Conservation (phyloP, 1,140 invertebrate genomes). For the Drosophila kepulauana region DNA sequence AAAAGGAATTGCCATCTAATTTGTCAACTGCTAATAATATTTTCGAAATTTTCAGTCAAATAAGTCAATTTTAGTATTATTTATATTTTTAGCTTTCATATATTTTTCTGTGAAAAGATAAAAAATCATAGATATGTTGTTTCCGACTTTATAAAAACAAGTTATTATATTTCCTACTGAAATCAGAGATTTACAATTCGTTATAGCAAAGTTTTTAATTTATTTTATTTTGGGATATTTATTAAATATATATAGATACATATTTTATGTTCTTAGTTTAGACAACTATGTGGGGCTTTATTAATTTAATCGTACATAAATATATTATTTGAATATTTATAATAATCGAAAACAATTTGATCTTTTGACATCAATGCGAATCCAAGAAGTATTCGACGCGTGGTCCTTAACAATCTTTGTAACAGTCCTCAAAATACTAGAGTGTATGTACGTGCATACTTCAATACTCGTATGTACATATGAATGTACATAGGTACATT, state of each 20-base stretch:
- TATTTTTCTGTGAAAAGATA: no score
- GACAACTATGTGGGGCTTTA: conserved; percentile 20
- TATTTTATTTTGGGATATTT: conserved; percentile 19
- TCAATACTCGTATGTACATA: conserved; percentile 4
- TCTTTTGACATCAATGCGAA: conserved; percentile 26
- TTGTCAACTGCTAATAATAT: no score
- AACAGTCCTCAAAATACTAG: conserved; percentile 44
- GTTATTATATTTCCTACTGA: no score
- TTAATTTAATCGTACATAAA: conserved; percentile 32
- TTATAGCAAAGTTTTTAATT: neutral
- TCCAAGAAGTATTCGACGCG: conserved; percentile 32
- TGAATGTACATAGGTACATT: conserved; percentile 9
- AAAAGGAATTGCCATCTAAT: no score
- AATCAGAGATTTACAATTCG: neutral
- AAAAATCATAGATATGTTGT: no score
- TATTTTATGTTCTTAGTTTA: conserved; percentile 11
- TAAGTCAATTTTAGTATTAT: no score
- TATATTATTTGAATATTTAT: conserved; percentile 26
- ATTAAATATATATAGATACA: conserved; percentile 11
- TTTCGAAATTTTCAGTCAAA: no score
- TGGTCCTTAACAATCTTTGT: conserved; percentile 39
- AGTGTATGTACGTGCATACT: conserved; percentile 1
- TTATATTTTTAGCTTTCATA: no score
- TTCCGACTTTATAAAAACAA: no score
- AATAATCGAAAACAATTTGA: conserved; percentile 31